Base-by-base conservation (phyloP, 2,888 invertebrate species). In the Phymatocera aterrima region DNA sequence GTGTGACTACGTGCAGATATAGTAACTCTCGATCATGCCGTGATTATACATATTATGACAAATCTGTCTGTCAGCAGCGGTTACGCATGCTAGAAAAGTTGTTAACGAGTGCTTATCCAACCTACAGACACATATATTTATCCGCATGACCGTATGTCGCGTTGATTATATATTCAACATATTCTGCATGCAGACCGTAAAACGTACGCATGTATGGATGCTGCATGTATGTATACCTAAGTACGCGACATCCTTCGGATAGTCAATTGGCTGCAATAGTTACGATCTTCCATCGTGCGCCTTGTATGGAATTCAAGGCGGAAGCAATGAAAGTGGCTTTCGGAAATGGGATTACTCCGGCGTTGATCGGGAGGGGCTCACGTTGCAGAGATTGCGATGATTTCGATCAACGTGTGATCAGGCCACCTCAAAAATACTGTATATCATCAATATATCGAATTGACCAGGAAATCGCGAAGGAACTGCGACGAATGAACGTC, bases 41-140 rank as follows among this genome's bases (percentile, higher is more conserved):
- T 28, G 24, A 15, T 24, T 12, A 40, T 21, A n/a, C n/a, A n/a
- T n/a, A n/a, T n/a, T n/a, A 40, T 65, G 21, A 40, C 18, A 8
- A 68, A 43, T 34, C 24, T 43, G 68, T 43, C 68, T 43, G 4
- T 28, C 4, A 4, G 46, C 68, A 46, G 46, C 68, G 43, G 28
- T 68, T 28, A 68, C 15, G 43, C 5, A 43, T 34, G 61, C 15
- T 46, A 68, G 40, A 43, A 68, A n/a, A 68, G 2, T 68, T 46
- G 43, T 68, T 6, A 68, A 24, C 18, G 5, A 24, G 2, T 43
- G 6, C 12, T 15, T 43, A 24, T 68, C 68, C 0, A 24, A 12
- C n/a, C n/a, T n/a, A n/a, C 43, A 28, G 0, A 24, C 6, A 28
- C 28, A 24, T 57, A 28, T 57, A 40, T 10, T 24, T 28, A 57